Conservation (phyloP, 30 jellyfish, hydroid and myxozoan genomes). For the Sanderia malayensis region DNA sequence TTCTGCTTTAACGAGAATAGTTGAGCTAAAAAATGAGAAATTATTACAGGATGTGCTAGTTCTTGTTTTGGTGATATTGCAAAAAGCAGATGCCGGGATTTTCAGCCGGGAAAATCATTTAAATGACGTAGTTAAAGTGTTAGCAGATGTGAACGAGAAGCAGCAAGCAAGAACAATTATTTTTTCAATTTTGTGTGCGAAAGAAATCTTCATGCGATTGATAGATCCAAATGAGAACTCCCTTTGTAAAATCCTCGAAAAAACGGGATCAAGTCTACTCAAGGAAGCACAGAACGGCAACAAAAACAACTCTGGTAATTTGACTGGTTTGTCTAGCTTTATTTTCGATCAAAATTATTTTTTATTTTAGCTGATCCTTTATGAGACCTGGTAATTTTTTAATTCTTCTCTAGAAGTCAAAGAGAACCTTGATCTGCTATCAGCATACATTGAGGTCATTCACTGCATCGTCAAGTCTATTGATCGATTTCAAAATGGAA, state of each 20-base stretch:
- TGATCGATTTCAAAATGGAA: too few species aligned
- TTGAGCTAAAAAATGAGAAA: conserved; percentile 8
- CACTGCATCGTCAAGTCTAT: too few species aligned
- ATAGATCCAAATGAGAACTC: background rate
- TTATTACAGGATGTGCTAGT: conserved; percentile 18
- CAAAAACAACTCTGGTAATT: background rate
- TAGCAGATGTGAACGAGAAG: conserved; percentile 11
- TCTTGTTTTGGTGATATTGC: conserved; percentile 18
- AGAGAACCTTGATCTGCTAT: too few species aligned
- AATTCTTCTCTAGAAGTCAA: too few species aligned
- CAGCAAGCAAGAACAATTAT: conserved; percentile 13
- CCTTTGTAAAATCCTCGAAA: background rate
- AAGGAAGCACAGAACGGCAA: background rate
- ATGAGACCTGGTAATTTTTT: too few species aligned
- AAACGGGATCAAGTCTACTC: conserved; percentile 6
- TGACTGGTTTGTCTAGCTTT: too few species aligned
- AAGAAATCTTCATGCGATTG: background rate
- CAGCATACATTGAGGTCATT: too few species aligned
- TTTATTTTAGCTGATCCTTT: too few species aligned
- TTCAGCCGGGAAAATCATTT: conserved; percentile 17
- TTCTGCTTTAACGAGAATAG: background rate
- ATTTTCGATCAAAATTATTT: too few species aligned
- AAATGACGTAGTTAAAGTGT: background rate
- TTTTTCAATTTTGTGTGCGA: conserved; percentile 14
- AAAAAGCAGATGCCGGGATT: background rate